Evolutionary conservation across 2,888 invertebrate genomes (phyloP), one percentile per base, ranked within the genome.

Genomic region (Acanthopleura granulata): DNA sequence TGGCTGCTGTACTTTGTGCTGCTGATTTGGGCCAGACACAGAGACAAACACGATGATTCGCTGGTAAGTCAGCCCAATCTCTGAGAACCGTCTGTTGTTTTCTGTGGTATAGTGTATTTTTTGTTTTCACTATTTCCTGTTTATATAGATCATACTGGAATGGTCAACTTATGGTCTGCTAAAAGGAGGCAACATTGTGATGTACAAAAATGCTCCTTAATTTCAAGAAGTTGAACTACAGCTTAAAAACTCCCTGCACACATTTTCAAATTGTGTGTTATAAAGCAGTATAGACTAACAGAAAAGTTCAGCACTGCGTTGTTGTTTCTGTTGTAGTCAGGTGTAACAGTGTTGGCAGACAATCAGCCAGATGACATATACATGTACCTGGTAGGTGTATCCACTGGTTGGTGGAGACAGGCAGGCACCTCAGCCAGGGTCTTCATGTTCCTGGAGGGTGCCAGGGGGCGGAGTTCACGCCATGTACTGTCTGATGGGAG

Each of bases 31-130:
- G 83, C 84, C 25, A 77, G 78, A 25, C 76, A 77, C 30, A 79
- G 77, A 61, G 86, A 87, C 77, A 78, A 76, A 71, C 72, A 73
- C 11, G 86, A 87, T 70, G 66, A 66, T 27, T 22, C 66, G 1
- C 66, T 66, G 22, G 66, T 66, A 25, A 66, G 57, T 40, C 4
- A 40, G 40, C 40, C 40, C 83, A n/a, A 83, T 87, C 76, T 87
- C 86, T 78, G 81, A 84, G 16, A 88, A 88, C 73, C 88, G 87
- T 0, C 78, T 86, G 0, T 81, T 86, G 22, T 83, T 88, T n/a
- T 77, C 80, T 29, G 72, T 81, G 0, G 81, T 86, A 0, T 49
- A 83, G 12, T 51, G 83, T 18, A 76, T 86, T n/a, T 86, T n/a
- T n/a, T n/a, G n/a, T n/a, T n/a, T n/a, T n/a, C n/a, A n/a, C n/a